Conservation (phyloP, 2,113 vertebrate genomes). For the Carettochelys insculpta region DNA sequence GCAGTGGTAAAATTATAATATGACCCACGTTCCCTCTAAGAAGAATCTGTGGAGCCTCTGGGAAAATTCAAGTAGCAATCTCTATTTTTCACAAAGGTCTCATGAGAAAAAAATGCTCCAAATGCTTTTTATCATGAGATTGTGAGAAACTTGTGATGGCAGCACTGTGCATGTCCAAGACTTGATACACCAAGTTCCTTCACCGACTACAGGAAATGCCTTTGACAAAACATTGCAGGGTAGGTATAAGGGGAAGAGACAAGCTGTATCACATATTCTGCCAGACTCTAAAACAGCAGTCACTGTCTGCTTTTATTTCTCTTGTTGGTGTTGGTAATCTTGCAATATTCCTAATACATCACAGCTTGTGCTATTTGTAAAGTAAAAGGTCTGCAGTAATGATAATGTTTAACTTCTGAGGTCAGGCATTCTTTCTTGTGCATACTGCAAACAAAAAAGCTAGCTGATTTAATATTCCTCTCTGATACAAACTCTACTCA, state of each 20-base stretch:
- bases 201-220: conserved; percentile 28
- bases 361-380: conserved; percentile 30
- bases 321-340: background rate
- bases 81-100: conserved; percentile 47
- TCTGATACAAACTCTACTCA: conserved; percentile 44
- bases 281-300: conserved; percentile 28
- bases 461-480: conserved; percentile 23
- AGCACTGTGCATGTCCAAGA: conserved; percentile 42
- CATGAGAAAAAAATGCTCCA: background rate
- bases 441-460: conserved; percentile 33
- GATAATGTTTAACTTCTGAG: conserved; percentile 42
- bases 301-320: conserved; percentile 33
- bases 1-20: background rate
- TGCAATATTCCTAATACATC: conserved; percentile 8
- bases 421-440: conserved; percentile 18
- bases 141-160: conserved; percentile 54
- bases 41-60: background rate
- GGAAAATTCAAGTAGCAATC: conserved; percentile 47
- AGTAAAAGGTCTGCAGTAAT: conserved; percentile 44
- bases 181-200: conserved; percentile 59
- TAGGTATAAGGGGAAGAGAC: conserved; percentile 1
- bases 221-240: conserved; percentile 37
- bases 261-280: conserved; percentile 49
- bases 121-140: conserved; percentile 33
- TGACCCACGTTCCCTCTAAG: conserved; percentile 18